Evolutionary conservation across 1,140 invertebrate species (phyloP).

Genomic region (Caenorhabditis tropicalis): DNA sequence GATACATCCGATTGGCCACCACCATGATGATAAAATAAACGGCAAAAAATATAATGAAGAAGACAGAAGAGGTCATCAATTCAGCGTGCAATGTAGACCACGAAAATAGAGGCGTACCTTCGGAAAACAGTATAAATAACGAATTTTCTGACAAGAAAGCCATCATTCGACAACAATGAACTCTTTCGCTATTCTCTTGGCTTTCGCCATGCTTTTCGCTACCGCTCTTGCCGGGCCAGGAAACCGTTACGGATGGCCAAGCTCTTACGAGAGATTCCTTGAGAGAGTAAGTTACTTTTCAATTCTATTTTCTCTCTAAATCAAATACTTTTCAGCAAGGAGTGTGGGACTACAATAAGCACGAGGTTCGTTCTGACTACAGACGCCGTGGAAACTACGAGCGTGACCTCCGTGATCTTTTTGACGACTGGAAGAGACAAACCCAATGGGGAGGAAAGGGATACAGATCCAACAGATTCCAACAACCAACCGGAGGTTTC

Average conservation of each 20-base stretch:
- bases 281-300: neutral
- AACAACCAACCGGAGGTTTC: neutral
- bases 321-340: slow-evolving; percentile 41
- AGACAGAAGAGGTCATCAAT: neutral
- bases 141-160: neutral
- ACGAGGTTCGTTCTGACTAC: neutral
- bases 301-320: neutral
- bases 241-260: slow-evolving; percentile 41
- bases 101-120: slow-evolving; percentile 5
- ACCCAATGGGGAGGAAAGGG: slow-evolving; percentile 38
- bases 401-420: slow-evolving; percentile 26
- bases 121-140: neutral
- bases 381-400: slow-evolving; percentile 21
- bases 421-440: slow-evolving; percentile 37
- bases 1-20: neutral
- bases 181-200: slow-evolving; percentile 4
- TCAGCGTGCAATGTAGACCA: neutral
- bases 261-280: slow-evolving; percentile 29
- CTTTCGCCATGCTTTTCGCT: slow-evolving; percentile 7
- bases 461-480: slow-evolving; percentile 43
- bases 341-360: slow-evolving; percentile 24
- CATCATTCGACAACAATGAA: slow-evolving; percentile 30
- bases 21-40: neutral
- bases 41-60: neutral
- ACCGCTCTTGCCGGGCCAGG: neutral